Conservation (phyloP, 2,888 invertebrate species). For the Drosophila mimica region DNA sequence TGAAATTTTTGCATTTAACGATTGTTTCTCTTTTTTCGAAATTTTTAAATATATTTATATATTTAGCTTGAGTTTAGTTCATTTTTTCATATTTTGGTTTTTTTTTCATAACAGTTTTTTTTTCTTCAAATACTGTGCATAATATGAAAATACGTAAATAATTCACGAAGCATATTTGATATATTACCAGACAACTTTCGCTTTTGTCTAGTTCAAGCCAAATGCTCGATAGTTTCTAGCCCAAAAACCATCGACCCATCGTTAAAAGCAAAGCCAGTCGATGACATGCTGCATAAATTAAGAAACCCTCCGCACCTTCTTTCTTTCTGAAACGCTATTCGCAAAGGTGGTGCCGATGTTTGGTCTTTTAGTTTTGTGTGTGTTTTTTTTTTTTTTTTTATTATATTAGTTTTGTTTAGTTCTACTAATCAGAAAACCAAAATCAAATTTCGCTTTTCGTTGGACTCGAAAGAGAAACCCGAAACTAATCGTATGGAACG, state of each 20-base stretch:
- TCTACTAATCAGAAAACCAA: conserved; percentile 78
- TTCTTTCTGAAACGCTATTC: conserved; percentile 41
- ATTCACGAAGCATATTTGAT: conserved; percentile 61
- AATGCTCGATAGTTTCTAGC: conserved; percentile 55
- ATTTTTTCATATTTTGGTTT: conserved; percentile 5
- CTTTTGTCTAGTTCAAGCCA: conserved; percentile 58
- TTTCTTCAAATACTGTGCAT: conserved; percentile 32
- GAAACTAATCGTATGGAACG: conserved; percentile 73
- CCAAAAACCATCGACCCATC: conserved; percentile 47
- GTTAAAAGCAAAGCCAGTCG: conserved; percentile 57
- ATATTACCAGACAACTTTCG: conserved; percentile 68
- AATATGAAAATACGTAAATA: conserved; percentile 48
- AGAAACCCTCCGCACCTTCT: conserved; percentile 32
- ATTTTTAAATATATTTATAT: conserved; percentile 16
- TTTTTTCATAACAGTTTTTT: conserved; percentile 2
- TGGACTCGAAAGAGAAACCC: conserved; percentile 76
- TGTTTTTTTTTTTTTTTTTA: neutral
- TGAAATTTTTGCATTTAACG: conserved; percentile 26
- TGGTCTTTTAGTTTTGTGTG: neutral
- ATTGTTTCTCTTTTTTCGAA: conserved; percentile 11
- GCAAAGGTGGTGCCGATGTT: conserved; percentile 47
- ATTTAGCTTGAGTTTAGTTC: conserved; percentile 1
- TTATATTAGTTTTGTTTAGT: conserved; percentile 40
- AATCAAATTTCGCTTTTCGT: conserved; percentile 81
- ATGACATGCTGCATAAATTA: conserved; percentile 78